phyloP scores from a whole-genome alignment of 2,888 invertebrate species.

The Acrobasis suavella region DNA sequence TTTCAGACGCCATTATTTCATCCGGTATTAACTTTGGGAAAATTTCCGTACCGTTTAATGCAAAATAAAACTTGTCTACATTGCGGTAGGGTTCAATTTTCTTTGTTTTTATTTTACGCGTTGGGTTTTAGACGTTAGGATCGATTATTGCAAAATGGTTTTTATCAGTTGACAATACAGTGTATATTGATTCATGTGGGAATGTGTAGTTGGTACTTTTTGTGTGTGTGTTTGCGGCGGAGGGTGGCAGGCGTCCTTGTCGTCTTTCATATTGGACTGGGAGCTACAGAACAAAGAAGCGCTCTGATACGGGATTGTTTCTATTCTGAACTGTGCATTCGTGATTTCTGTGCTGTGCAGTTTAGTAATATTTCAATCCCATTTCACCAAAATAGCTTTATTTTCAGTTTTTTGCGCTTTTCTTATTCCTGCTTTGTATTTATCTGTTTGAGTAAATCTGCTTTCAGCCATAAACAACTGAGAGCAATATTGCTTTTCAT shows the following conservation, averaged over 20 bases:
- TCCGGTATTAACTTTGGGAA: slow-evolving; percentile 54
- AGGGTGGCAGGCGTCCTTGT: slow-evolving; percentile 48
- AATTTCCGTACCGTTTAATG: slow-evolving; percentile 50
- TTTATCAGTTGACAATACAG: slow-evolving; percentile 47
- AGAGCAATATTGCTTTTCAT: not conserved
- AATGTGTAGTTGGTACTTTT: slow-evolving; percentile 46
- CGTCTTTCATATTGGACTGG: slow-evolving; percentile 60
- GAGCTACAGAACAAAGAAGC: slow-evolving; percentile 50
- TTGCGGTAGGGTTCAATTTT: slow-evolving; percentile 57
- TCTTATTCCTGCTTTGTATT: slow-evolving; percentile 14
- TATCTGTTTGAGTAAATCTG: not conserved
- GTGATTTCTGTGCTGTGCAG: slow-evolving; percentile 30
- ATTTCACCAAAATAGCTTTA: slow-evolving; percentile 12
- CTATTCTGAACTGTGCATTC: slow-evolving; percentile 34
- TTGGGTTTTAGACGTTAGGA: slow-evolving; percentile 30
- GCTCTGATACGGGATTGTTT: slow-evolving; percentile 43
- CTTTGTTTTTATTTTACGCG: slow-evolving; percentile 42
- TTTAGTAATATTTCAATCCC: slow-evolving; percentile 20
- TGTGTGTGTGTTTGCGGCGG: slow-evolving; percentile 30
- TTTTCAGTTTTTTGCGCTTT: slow-evolving; percentile 20
- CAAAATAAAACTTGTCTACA: slow-evolving; percentile 46
- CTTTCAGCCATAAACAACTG: not conserved
- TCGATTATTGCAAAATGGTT: slow-evolving; percentile 41
- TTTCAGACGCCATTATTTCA: slow-evolving; percentile 67
- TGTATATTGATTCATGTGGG: slow-evolving; percentile 48